Evolutionary conservation across 1,140 invertebrate species (phyloP), one percentile per base, ranked within the genome.

Genomic region (Aphelenchoides fujianensis): DNA sequence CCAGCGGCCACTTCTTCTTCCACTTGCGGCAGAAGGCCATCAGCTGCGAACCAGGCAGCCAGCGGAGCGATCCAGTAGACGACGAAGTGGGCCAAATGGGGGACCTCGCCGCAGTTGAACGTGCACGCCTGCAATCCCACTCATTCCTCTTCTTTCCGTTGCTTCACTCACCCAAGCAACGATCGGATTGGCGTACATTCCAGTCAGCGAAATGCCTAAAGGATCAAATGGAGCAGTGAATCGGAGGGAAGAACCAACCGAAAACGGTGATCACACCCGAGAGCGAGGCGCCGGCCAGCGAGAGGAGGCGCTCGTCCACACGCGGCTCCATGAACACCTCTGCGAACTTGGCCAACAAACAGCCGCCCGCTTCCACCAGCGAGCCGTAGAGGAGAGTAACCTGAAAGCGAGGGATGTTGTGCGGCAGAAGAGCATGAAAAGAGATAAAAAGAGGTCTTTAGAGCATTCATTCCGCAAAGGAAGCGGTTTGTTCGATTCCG

Each of bases 141-240:
- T n/a, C n/a, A n/a, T n/a, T n/a, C n/a, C n/a, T n/a, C n/a, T n/a
- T n/a, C n/a, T n/a, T n/a, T n/a, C n/a, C n/a, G n/a, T n/a, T n/a
- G n/a, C n/a, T n/a, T n/a, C n/a, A n/a, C n/a, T n/a, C n/a, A n/a
- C n/a, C 81, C 79, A 83, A 0, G 82, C 82, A 9, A 84, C 83
- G 32, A 83, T 84, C 35, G 82, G 82, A 74, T 83, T 83, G 2
- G 76, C 81, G 48, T 83, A 83, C 81, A 83, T 83, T 55, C 82
- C 82, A 30, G 82, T 83, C 28, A 82, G 74, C 68, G 74, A 30
- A n/a, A 72, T 75, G 23, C 72, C 48, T 74, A 16, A 68, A 72
- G 68, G 52, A n/a, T n/a, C n/a, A n/a, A 68, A 16, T 19, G 71
- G 2, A 2, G 62, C 3, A 74, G 2, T 28, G 32, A n/a, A 32